Evolutionary conservation across 2,113 vertebrate species (phyloP), one percentile per base, ranked within the genome.

Genomic region (Nerophis ophidion): DNA sequence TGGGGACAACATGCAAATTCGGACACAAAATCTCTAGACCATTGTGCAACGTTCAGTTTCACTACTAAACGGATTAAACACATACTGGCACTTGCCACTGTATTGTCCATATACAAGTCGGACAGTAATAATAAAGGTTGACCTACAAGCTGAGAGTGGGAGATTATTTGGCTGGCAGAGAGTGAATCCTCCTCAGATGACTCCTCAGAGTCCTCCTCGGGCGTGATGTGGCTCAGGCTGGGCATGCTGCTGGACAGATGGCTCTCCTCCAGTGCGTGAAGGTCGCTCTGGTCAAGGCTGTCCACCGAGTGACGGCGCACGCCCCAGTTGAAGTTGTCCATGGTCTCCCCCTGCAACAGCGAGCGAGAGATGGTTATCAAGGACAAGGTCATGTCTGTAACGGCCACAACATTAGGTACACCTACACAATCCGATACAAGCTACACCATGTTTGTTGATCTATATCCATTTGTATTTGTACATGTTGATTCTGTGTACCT

Each of bases 301-400:
- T 98, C 95, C 83, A 96, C 88, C 34, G 95, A 97, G 73, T 91
- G 93, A 46, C 95, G 88, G 55, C 94, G 93, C 14, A 95, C 96
- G 6, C 96, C 96, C 96, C 96, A 98, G 89, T 98, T 97, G 81
- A 98, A 98, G 80, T 92, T 98, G 86, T 98, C 96, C 89, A 93
- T 88, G 10, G 93, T 97, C 84, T 98, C 95, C 14, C 96, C 94
- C 96, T 98, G 91, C 70, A 91, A 90, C 8, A 65, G 47, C 57
- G 19, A 62, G 72, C 3, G 35, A 2, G 9, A 17, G 55, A 59
- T 10, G 79, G 55, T 63, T 66, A 58, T 11, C 6, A 40, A 45
- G 44, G 3, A 40, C 26, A 36, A 34, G 44, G 19, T 53, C n/a
- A 15, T 48, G 49, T 66, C 52, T 33, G 26, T 19, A 8, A 7